A percentile compares a stretch with the other conserved stretches of the same genome.
Conservation (phyloP, 2,888 invertebrate species). For the Chymomyza caudatula region DNA sequence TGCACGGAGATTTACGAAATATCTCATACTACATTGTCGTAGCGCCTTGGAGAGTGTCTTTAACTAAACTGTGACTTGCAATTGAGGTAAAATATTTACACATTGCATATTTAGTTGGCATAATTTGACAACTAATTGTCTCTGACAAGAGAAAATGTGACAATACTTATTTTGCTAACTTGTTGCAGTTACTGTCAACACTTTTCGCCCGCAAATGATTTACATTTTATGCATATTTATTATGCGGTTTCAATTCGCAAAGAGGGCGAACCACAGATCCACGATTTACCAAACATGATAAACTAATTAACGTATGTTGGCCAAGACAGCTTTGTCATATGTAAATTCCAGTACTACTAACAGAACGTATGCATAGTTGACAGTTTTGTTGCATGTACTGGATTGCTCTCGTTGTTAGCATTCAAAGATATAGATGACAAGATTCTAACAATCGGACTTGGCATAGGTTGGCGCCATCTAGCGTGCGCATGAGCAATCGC, state of each 20-base stretch:
- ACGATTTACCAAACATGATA: background rate
- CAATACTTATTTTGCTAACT: slow-evolving; percentile 6
- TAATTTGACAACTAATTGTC: slow-evolving; percentile 67
- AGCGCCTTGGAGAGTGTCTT: background rate
- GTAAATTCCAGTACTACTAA: slow-evolving; percentile 20
- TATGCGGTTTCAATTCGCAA: background rate
- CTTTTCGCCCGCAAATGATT: slow-evolving; percentile 23
- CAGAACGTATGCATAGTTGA: slow-evolving; percentile 3
- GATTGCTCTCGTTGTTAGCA: too few species aligned
- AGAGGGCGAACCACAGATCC: background rate
- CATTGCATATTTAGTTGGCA: slow-evolving; percentile 64
- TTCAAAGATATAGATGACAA: too few species aligned
- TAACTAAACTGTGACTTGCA: background rate
- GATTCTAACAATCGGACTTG: too few species aligned
- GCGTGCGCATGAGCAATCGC: too few species aligned
- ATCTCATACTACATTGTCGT: too few species aligned
- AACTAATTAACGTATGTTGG: slow-evolving; percentile 44
- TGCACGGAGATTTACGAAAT: too few species aligned
- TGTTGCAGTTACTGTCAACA: slow-evolving; percentile 44
- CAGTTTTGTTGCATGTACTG: slow-evolving; percentile 1
- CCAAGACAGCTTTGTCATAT: slow-evolving; percentile 43
- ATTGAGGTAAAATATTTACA: slow-evolving; percentile 33
- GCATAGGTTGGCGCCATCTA: too few species aligned
- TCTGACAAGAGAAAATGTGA: slow-evolving; percentile 59
- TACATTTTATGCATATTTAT: slow-evolving; percentile 27